A percentile compares a stretch with the other conserved stretches of the same genome.
Conservation (phyloP, 2,888 invertebrate genomes). For the Drosophila sordidula region DNA sequence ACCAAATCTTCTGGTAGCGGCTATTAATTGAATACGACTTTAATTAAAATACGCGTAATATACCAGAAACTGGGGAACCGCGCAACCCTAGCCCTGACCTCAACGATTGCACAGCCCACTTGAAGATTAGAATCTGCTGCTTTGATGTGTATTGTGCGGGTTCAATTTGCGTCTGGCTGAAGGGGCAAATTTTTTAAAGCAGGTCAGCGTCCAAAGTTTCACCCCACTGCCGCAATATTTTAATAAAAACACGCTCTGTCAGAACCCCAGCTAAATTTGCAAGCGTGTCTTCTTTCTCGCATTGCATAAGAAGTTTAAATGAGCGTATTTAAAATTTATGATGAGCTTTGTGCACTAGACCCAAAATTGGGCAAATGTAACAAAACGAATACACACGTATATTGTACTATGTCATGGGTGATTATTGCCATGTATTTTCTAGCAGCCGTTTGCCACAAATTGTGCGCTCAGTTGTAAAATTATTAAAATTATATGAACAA, state of each 20-base stretch:
- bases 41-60: conserved; percentile 61
- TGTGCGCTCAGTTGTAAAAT: conserved; percentile 65
- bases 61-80: not conserved
- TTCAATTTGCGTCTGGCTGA: conserved; percentile 13
- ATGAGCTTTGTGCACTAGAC: conserved; percentile 15
- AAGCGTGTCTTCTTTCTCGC: not conserved
- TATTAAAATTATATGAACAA: conserved; percentile 24
- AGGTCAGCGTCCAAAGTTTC: conserved; percentile 2
- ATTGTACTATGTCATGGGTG: not conserved
- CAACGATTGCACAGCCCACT: conserved; percentile 22
- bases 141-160: conserved; percentile 47
- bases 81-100: conserved; percentile 15
- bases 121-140: conserved; percentile 47
- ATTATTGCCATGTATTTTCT: not conserved
- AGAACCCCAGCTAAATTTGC: conserved; percentile 18
- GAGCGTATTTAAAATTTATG: conserved; percentile 24
- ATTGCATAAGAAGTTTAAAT: conserved; percentile 3
- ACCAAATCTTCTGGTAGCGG: conserved; percentile 47
- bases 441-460: conserved; percentile 30
- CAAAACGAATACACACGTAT: no score
- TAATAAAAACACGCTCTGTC: conserved; percentile 4
- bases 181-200: conserved; percentile 24
- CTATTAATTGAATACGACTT: conserved; percentile 67
- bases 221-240: conserved; percentile 6
- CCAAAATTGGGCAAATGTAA: not conserved